These are phyloP conservation scores for Ephestia elutella DNA, from an alignment of 1,140 invertebrate genomes.

Conservation along the genomic window DNA sequence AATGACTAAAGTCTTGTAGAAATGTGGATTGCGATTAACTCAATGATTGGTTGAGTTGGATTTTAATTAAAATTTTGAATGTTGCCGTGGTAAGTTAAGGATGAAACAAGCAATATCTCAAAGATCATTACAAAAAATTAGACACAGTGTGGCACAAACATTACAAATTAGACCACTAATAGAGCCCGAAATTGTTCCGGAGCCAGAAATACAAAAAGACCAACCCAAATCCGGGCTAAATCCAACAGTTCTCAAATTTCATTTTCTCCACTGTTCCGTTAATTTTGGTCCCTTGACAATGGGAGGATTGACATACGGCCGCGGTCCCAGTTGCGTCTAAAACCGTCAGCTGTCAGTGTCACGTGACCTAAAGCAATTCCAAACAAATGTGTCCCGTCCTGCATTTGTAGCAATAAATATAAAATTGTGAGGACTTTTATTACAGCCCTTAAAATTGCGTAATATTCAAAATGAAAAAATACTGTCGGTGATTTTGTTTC, in stretches of 20 bases:
- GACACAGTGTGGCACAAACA: no score
- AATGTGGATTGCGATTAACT: no score
- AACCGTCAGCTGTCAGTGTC: slow-evolving; percentile 25
- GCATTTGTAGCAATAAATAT: background rate
- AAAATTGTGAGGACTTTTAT: background rate
- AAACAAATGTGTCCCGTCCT: slow-evolving; percentile 5
- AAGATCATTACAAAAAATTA: no score
- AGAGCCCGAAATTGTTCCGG: no score
- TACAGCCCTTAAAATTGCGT: background rate
- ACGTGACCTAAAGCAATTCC: slow-evolving; percentile 18
- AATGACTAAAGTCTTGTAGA: no score
- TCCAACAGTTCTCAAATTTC: slow-evolving; percentile 4
- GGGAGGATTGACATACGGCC: slow-evolving; percentile 14
- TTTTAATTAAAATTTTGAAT: no score
- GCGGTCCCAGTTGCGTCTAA: slow-evolving; percentile 8
- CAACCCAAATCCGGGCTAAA: background rate
- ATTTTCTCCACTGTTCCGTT: slow-evolving; percentile 11
- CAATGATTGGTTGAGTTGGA: no score
- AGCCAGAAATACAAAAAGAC: background rate
- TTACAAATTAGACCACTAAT: no score
- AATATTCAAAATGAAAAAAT: background rate
- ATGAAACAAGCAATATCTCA: no score
- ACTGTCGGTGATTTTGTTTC: background rate
- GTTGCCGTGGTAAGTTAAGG: no score
- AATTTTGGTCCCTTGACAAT: slow-evolving; percentile 15